Evolutionary conservation across 1,140 invertebrate species (phyloP).

Genomic region (Drosophila ficusphila): DNA sequence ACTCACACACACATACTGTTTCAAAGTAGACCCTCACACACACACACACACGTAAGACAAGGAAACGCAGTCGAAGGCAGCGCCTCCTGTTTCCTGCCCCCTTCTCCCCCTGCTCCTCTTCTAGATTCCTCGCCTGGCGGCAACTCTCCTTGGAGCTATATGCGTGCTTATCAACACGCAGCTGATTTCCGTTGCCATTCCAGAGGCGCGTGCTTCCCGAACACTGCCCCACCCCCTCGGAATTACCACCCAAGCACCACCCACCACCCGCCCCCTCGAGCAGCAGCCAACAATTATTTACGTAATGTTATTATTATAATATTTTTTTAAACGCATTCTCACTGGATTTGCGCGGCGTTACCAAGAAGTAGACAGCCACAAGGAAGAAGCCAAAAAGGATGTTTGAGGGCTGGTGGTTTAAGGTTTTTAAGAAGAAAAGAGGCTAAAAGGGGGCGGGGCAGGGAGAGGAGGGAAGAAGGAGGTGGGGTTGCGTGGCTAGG

Average conservation of each 20-base stretch:
- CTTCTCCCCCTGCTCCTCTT: background rate
- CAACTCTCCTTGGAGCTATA: slow-evolving; percentile 44
- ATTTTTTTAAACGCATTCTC: slow-evolving; percentile 82
- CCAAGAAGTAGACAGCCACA: slow-evolving; percentile 39
- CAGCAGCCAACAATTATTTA: slow-evolving; percentile 80
- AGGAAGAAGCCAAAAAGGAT: slow-evolving; percentile 15
- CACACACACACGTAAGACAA: slow-evolving; percentile 10
- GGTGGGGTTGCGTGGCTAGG: slow-evolving; percentile 35
- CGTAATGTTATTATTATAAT: slow-evolving; percentile 83
- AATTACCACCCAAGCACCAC: slow-evolving; percentile 6
- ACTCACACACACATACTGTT: background rate
- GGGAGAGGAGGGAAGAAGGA: background rate
- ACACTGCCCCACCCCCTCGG: background rate
- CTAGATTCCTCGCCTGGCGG: slow-evolving; percentile 18
- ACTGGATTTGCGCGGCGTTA: slow-evolving; percentile 72
- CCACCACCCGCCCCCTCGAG: background rate
- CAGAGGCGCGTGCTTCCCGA: slow-evolving; percentile 64
- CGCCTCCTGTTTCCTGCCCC: slow-evolving; percentile 10
- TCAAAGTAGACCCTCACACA: background rate
- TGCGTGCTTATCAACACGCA: slow-evolving; percentile 80
- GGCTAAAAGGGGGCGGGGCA: background rate
- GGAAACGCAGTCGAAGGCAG: slow-evolving; percentile 25
- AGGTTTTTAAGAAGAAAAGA: slow-evolving; percentile 8
- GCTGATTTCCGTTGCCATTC: slow-evolving; percentile 78
- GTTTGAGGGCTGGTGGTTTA: slow-evolving; percentile 5